These are phyloP conservation scores for Chironomus tepperi DNA, from an alignment of 1,140 invertebrate genomes.

Conservation along the genomic window DNA sequence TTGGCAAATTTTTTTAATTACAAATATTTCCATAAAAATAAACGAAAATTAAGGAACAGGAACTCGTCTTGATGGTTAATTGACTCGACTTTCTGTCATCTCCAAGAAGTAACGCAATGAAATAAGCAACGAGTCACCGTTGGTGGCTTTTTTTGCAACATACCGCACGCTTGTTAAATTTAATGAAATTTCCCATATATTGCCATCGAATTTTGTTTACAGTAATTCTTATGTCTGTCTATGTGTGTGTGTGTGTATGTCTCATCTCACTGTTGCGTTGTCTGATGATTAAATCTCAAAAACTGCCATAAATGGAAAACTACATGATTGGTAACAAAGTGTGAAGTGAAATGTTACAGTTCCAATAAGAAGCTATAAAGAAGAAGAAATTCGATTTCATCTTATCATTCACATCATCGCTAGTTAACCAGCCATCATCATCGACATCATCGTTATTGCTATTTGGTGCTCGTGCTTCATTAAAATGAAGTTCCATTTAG, in stretches of 20 bases:
- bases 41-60: neutral
- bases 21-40: neutral
- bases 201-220: neutral
- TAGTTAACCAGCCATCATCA: no score
- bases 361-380: neutral
- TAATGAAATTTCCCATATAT: neutral
- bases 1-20: no score
- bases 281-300: neutral
- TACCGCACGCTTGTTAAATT: constrained; percentile 12
- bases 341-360: constrained; percentile 22
- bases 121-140: neutral
- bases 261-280: neutral
- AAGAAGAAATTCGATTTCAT: constrained; percentile 7
- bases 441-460: neutral
- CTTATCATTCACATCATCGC: neutral
- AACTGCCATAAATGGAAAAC: neutral
- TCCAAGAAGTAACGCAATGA: neutral
- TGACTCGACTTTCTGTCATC: neutral
- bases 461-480: neutral
- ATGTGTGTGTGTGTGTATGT: no score
- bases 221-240: no score
- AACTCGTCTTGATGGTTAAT: neutral
- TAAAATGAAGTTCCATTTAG: neutral
- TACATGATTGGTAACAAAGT: neutral
- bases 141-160: neutral